phyloP scores from a whole-genome alignment of 2,113 vertebrate species.

The Numida meleagris region DNA sequence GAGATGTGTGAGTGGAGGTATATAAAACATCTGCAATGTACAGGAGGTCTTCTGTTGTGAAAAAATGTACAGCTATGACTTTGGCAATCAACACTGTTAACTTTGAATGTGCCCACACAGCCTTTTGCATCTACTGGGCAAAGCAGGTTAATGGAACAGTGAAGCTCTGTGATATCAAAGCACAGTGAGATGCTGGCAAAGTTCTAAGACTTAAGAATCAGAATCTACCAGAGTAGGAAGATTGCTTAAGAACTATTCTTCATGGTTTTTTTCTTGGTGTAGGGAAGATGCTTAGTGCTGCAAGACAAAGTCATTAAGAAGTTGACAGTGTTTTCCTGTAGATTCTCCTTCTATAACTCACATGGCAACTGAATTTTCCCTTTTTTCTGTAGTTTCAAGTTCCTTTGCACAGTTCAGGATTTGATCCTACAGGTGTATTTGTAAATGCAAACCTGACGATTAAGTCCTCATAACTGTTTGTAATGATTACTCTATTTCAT shows the following conservation, averaged over 20 bases:
- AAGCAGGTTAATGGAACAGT: not conserved
- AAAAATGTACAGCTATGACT: not conserved
- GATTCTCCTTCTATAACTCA: not conserved
- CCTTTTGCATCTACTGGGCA: not conserved
- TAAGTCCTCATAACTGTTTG: not conserved
- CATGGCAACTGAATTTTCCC: not conserved
- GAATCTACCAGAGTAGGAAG: not conserved
- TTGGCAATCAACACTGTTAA: not conserved
- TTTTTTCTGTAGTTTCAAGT: not conserved
- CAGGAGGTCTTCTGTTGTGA: not conserved
- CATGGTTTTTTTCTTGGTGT: fast-evolving
- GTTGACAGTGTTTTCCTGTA: not conserved
- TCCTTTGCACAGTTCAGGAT: not conserved
- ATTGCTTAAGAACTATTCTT: not conserved
- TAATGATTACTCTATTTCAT: not conserved
- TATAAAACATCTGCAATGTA: not conserved
- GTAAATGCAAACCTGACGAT: not conserved
- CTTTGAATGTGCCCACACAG: not conserved
- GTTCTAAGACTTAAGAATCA: not conserved
- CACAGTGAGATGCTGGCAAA: not conserved
- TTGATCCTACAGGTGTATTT: not conserved
- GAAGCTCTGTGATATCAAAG: not conserved
- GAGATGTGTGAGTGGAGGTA: not conserved
- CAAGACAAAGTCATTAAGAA: not conserved
- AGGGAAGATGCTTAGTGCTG: not conserved